Evolutionary conservation across 2,797 vertebrate species (phyloP), one percentile per base, ranked within the genome.

Genomic region (Oophaga sylvatica): DNA sequence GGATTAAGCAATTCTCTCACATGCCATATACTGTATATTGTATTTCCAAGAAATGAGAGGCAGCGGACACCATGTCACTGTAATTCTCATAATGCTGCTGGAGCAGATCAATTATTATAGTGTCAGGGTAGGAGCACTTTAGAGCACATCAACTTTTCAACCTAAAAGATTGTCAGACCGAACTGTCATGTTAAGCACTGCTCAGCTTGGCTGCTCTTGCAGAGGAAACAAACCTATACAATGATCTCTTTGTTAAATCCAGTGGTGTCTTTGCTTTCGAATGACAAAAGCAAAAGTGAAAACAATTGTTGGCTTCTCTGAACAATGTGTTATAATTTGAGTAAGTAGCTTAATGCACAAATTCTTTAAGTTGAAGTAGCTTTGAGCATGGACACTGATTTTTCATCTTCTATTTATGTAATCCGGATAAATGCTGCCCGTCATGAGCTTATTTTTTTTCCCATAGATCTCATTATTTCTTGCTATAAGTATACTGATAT

Each of bases 321-420:
- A 62, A 22, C 31, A 20, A 20, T 63, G 29, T 62, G 57, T 19
- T 19, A 70, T 83, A 60, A 83, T 83, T 82, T 83, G 67, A 59
- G 53, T 60, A 83, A 83, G 81, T 73, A 83, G 81, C 67, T 83
- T 83, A 83, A 83, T 56, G 35, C 3, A 75, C 41, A 75, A 75
- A 75, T 75, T 75, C 41, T 75, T 35, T 75, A 75, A 75, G 71
- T 75, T 48, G 71, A 75, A 75, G 63, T 57, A 60, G 81, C 41
- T 71, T 83, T 70, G 12, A 73, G 13, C 65, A 2, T 60, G 81
- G 53, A 83, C 81, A 73, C 53, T 83, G 53, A 83, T 83, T 83
- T 56, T 83, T 60, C 73, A 67, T 57, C 68, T 83, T 83, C 53
- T 71, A 59, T 83, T 60, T 83, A 53, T 73, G 67, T 83, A 83